Evolutionary conservation across 2,888 invertebrate species (phyloP).

Genomic region (Patella depressa): DNA sequence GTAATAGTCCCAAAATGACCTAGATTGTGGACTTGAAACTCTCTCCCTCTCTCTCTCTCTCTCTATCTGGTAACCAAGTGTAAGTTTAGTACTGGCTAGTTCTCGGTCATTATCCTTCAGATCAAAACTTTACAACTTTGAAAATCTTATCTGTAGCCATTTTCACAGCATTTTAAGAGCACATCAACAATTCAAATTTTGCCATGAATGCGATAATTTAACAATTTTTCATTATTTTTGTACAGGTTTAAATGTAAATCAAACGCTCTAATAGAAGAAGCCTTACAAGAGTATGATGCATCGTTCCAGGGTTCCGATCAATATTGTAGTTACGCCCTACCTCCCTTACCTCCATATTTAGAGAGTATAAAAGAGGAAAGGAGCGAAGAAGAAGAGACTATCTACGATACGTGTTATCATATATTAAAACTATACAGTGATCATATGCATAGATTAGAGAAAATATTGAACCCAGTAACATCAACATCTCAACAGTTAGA

Average conservation of each 20-base stretch:
- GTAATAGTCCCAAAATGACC: too few relatives aligned
- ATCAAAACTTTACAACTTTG: too few relatives aligned
- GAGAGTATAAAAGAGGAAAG: slow-evolving; percentile 41
- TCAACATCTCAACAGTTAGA: slow-evolving; percentile 87
- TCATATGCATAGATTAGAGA: slow-evolving; percentile 75
- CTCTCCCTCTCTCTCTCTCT: too few relatives aligned
- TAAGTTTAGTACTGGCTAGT: too few relatives aligned
- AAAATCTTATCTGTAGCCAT: too few relatives aligned
- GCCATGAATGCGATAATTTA: neutral
- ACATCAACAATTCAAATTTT: neutral
- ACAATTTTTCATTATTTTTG: slow-evolving; percentile 2
- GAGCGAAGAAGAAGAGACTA: slow-evolving; percentile 33
- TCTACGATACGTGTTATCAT: slow-evolving; percentile 83
- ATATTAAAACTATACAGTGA: slow-evolving; percentile 83
- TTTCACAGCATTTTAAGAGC: neutral
- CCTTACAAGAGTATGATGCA: slow-evolving; percentile 80
- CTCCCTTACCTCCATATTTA: slow-evolving; percentile 68
- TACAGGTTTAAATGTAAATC: slow-evolving; percentile 80
- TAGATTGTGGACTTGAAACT: too few relatives aligned
- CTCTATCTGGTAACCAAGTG: too few relatives aligned
- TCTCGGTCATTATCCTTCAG: too few relatives aligned
- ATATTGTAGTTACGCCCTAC: slow-evolving; percentile 56
- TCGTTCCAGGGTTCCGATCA: slow-evolving; percentile 69
- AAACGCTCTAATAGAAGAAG: slow-evolving; percentile 81
- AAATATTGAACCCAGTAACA: slow-evolving; percentile 81